A percentile compares a stretch with the other conserved stretches of the same genome.
Evolutionary conservation across 2,888 invertebrate species (phyloP).

Genomic region (Rhamnusium bicolor): DNA sequence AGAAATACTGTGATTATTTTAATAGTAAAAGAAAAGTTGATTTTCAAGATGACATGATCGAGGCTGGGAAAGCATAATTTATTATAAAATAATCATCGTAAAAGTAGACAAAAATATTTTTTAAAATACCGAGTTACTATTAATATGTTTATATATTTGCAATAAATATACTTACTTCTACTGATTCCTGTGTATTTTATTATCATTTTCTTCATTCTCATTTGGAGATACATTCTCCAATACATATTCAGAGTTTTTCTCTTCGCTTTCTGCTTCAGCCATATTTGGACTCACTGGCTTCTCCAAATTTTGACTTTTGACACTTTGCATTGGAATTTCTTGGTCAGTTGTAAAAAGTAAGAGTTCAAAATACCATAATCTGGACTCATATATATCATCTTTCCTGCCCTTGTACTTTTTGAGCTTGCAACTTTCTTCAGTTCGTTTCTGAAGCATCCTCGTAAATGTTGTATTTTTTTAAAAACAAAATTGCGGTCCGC

Average conservation of each 20-base stretch:
- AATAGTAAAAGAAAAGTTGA: slow-evolving; percentile 20
- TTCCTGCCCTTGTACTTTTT: slow-evolving; percentile 20
- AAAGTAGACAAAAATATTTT: neutral
- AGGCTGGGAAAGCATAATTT: slow-evolving; percentile 7
- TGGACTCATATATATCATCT: slow-evolving; percentile 23
- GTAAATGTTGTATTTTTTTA: slow-evolving; percentile 6
- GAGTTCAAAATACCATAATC: slow-evolving; percentile 24
- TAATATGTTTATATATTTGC: neutral
- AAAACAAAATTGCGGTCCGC: neutral
- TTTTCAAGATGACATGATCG: slow-evolving; percentile 21
- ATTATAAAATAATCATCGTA: neutral
- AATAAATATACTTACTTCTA: slow-evolving; percentile 3
- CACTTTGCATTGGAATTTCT: slow-evolving; percentile 14
- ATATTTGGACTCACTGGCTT: slow-evolving; percentile 12
- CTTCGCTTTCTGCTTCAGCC: slow-evolving; percentile 4
- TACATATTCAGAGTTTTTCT: neutral
- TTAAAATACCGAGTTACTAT: neutral
- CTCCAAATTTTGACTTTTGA: slow-evolving; percentile 13
- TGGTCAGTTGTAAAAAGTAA: slow-evolving; percentile 23
- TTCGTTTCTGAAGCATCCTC: slow-evolving; percentile 17
- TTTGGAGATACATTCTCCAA: slow-evolving; percentile 3
- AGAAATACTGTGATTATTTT: slow-evolving; percentile 13
- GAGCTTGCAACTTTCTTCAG: slow-evolving; percentile 19
- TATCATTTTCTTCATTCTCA: slow-evolving; percentile 10
- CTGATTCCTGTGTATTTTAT: slow-evolving; percentile 1